Percentiles rank a stretch among this genome's conserved stretches.
Conservation (phyloP, 2,888 invertebrate genomes). For the Hydrotaea diabolus region DNA sequence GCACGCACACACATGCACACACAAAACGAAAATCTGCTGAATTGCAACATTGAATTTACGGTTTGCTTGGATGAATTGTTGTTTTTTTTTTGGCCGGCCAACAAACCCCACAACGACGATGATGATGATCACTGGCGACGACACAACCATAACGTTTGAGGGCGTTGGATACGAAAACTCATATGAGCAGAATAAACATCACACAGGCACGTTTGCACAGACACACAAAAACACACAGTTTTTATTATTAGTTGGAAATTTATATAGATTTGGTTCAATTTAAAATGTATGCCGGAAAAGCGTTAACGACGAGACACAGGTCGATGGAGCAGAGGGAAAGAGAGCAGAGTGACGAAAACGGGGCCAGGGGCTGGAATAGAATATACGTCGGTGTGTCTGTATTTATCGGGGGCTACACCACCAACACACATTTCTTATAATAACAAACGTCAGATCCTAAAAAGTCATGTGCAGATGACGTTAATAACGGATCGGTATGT, state of each 20-base stretch:
- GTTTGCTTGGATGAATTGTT: conserved; percentile 50
- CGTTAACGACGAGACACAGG: conserved; percentile 27
- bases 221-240: conserved; percentile 19
- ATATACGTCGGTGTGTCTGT: not conserved
- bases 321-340: too few species aligned
- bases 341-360: too few species aligned
- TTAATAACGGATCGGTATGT: conserved; percentile 35
- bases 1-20: not conserved
- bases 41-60: conserved; percentile 66
- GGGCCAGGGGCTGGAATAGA: not conserved
- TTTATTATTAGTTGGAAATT: conserved; percentile 33
- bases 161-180: conserved; percentile 56
- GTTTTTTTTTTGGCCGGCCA: conserved; percentile 40
- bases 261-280: conserved; percentile 39
- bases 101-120: conserved; percentile 41
- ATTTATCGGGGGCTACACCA: conserved; percentile 12
- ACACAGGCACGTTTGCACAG: conserved; percentile 5
- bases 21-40: conserved; percentile 57
- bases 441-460: conserved; percentile 59
- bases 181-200: conserved; percentile 22
- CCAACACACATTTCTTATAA: conserved; percentile 23
- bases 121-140: conserved; percentile 40
- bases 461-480: conserved; percentile 53
- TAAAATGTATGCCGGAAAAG: conserved; percentile 57
- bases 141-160: conserved; percentile 50